Percentiles rank a stretch among this genome's conserved stretches.
These are phyloP conservation scores for Oxytorus armatus DNA, from an alignment of 2,888 invertebrate species.

Conservation along the genomic window DNA sequence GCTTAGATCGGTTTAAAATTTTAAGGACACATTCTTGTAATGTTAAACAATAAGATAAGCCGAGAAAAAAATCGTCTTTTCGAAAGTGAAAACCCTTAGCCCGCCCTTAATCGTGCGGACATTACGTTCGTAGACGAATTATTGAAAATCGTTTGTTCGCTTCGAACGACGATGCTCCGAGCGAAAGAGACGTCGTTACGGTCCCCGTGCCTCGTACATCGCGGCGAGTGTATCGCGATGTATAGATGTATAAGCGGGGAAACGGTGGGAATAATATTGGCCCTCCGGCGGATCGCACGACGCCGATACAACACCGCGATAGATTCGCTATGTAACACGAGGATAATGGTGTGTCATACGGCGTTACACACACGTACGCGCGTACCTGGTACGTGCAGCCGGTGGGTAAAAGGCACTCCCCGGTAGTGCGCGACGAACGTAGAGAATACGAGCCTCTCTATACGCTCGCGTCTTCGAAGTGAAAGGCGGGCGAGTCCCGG, in stretches of 20 bases:
- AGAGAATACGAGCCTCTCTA: slow-evolving; percentile 35
- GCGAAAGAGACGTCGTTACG: slow-evolving; percentile 65
- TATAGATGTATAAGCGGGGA: slow-evolving; percentile 16
- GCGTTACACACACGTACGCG: slow-evolving; percentile 19
- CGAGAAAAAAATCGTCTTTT: no score
- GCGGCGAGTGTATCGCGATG: no score
- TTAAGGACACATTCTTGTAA: no score
- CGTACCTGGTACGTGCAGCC: background rate
- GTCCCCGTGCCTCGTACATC: no score
- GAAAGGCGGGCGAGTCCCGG: slow-evolving; percentile 83
- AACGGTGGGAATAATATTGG: slow-evolving; percentile 76
- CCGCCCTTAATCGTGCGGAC: no score
- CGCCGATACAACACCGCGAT: slow-evolving; percentile 47
- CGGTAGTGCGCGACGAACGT: slow-evolving; percentile 69
- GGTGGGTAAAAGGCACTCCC: slow-evolving; percentile 78
- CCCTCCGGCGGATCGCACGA: slow-evolving; percentile 70
- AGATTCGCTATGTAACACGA: slow-evolving; percentile 81
- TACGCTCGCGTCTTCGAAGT: slow-evolving; percentile 79
- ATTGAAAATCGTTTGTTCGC: no score
- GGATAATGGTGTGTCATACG: slow-evolving; percentile 77
- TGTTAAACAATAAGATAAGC: no score
- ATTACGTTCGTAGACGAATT: no score
- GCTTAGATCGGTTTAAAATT: no score
- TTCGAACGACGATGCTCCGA: slow-evolving; percentile 42
- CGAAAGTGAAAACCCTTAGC: no score